These are phyloP conservation scores for Episyrphus balteatus DNA, from an alignment of 1,140 invertebrate genomes.

Conservation along the genomic window DNA sequence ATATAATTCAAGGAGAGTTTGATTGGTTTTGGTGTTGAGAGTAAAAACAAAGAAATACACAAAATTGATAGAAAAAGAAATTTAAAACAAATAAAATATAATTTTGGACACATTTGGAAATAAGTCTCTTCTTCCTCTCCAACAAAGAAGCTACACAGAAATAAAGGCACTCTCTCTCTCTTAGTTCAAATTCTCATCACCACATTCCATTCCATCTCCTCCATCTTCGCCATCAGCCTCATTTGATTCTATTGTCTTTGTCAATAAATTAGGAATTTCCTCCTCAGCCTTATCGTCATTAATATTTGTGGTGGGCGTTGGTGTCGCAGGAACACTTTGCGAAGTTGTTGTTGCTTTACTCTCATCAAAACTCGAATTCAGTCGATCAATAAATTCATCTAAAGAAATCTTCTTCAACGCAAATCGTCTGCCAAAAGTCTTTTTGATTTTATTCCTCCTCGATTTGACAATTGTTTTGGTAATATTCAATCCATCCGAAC, in stretches of 20 bases:
- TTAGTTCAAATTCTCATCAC: neutral
- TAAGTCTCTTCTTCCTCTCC: too few species aligned
- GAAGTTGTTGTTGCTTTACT: neutral
- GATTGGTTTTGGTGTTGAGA: too few species aligned
- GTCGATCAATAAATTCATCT: constrained; percentile 25
- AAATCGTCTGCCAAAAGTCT: constrained; percentile 22
- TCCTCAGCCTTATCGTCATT: constrained; percentile 15
- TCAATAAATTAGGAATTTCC: too few species aligned
- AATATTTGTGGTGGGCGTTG: neutral
- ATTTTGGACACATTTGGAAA: too few species aligned
- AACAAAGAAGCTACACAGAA: too few species aligned
- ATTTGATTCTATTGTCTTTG: too few species aligned
- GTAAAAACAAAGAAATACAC: too few species aligned
- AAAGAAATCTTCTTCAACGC: constrained; percentile 24
- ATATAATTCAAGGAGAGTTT: too few species aligned
- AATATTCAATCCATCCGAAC: constrained; percentile 26
- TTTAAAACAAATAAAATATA: too few species aligned
- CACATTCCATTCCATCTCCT: neutral
- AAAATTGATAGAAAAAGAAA: too few species aligned
- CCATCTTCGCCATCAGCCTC: neutral
- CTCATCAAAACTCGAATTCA: constrained; percentile 28
- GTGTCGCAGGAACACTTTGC: too few species aligned
- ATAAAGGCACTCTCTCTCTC: too few species aligned
- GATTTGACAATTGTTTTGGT: constrained; percentile 27
- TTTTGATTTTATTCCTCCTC: constrained; percentile 29